Percentiles rank a stretch among this genome's conserved stretches.
Conservation (phyloP, 2,113 vertebrate genomes). For the Xenopus laevis region DNA sequence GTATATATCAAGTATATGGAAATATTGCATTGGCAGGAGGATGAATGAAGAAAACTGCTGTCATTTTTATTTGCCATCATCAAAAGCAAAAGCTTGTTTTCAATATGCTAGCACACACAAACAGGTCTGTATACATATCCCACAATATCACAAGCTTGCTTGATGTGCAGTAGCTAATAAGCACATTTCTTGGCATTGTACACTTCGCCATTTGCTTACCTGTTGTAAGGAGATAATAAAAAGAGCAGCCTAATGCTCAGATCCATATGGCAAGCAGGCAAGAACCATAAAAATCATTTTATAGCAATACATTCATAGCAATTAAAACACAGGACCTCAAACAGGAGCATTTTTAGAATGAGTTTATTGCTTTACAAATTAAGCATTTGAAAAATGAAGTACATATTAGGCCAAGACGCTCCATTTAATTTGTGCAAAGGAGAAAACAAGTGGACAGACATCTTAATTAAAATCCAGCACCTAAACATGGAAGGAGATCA, state of each 20-base stretch:
- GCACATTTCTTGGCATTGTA: conserved; percentile 12
- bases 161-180: conserved; percentile 8
- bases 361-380: conserved; percentile 25
- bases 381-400: conserved; percentile 7
- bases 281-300: neutral
- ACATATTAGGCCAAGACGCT: neutral
- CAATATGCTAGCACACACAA: no score
- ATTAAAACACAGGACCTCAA: neutral
- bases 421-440: neutral
- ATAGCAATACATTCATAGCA: neutral
- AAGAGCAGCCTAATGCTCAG: no score
- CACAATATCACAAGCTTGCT: neutral
- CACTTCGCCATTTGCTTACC: conserved; percentile 1
- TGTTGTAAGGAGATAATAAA: conserved; percentile 5
- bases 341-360: neutral
- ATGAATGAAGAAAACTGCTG: no score
- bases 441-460: neutral
- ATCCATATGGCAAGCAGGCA: neutral
- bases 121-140: no score
- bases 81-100: no score
- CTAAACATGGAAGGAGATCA: no score
- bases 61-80: no score
- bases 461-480: neutral
- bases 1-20: no score
- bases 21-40: no score